phyloP scores from a whole-genome alignment of 2,797 vertebrate genomes.

The Mus minutoides region DNA sequence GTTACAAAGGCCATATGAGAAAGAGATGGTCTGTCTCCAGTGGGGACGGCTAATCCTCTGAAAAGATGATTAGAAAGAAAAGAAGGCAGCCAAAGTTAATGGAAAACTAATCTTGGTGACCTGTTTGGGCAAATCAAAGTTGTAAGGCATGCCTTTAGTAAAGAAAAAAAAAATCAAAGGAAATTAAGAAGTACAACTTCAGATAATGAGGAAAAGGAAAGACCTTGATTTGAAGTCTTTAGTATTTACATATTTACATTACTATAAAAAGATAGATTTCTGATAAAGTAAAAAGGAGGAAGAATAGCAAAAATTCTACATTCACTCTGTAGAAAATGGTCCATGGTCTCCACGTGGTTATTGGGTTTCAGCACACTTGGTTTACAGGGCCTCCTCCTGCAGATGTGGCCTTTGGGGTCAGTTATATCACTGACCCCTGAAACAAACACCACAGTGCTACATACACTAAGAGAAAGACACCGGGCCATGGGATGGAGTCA shows the following conservation, averaged over 20 bases:
- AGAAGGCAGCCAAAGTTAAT: conserved; percentile 68
- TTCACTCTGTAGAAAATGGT: not conserved
- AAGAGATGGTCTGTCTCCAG: not conserved
- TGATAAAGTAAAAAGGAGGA: conserved; percentile 48
- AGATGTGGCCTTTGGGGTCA: not conserved
- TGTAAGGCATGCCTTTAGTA: not conserved
- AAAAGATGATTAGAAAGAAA: conserved; percentile 63
- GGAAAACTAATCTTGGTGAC: conserved; percentile 74
- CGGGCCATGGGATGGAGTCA: not conserved
- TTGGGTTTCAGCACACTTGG: not conserved
- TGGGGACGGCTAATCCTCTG: conserved; percentile 52
- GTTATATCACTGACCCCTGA: not conserved
- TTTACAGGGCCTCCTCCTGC: not conserved
- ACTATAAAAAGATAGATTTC: conserved; percentile 42
- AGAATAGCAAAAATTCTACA: not conserved
- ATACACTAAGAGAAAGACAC: not conserved
- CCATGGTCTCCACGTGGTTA: not conserved
- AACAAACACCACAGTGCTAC: not conserved
- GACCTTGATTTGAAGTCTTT: conserved; percentile 64
- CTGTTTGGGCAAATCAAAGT: conserved; percentile 65
- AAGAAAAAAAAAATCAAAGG: not conserved
- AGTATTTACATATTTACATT: conserved; percentile 37
- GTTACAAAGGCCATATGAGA: not conserved
- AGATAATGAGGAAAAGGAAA: conserved; percentile 60
- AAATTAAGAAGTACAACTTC: conserved; percentile 53